Base-by-base conservation (phyloP, 2,113 vertebrate species). In the Ondatra zibethicus region DNA sequence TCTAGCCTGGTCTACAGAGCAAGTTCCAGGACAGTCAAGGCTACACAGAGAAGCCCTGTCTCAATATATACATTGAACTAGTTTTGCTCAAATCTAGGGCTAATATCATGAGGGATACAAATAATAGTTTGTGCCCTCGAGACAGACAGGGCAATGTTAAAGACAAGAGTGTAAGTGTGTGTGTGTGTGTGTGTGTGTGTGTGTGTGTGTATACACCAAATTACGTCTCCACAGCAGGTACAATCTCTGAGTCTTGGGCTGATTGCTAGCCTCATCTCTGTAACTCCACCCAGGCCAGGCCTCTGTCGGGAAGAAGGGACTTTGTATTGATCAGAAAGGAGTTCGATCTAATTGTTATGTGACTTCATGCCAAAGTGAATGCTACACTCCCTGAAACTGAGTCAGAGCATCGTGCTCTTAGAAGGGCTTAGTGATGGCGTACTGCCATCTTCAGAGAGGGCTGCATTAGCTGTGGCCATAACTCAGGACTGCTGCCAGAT, bases 331-430 rank as follows among this genome's bases (percentile, higher is more conserved):
- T 86, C 88, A 65, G 36, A 91, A 95, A 84, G 77, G 68, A 80
- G 25, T 13, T 0, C 80, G 39, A 73, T 88, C 73, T 87, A 39
- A 97, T 78, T 76, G 63, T 78, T 76, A 65, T 0, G 0, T 72
- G 94, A 87, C 70, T 94, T 89, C 23, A 3, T 75, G 92, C 77
- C 91, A 23, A 91, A 63, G 36, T 65, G 88, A 97, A 82, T 61
- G 42, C 77, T 61, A 6, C 25, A 55, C 70, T 58, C 39, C 63
- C 82, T 1, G 42, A 93, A 91, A 61, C 29, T 13, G 31, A 77
- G 58, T 88, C 45, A 50, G 36, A 92, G 36, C 73, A 4, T 88
- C 77, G 0, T 33, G 13, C 36, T 8, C 14, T 0, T 2, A 10
- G 55, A 61, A 58, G 92, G 77, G 61, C 25, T 93, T 31, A 45